Base-by-base conservation (phyloP, 2,113 vertebrate genomes). In the Anarhynchus alexandrinus region DNA sequence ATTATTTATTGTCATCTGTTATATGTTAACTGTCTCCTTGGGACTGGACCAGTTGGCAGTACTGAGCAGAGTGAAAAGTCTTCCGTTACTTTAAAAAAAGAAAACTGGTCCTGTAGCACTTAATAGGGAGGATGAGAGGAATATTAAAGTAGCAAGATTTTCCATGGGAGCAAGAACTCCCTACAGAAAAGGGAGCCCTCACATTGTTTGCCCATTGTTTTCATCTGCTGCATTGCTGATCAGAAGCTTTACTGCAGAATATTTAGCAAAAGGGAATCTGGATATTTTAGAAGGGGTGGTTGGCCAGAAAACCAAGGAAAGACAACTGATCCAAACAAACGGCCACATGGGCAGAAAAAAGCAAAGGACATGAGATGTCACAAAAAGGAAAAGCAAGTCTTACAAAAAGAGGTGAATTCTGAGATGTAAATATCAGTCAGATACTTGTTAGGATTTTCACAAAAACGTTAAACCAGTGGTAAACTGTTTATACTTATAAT, bases 1-100 rank as follows among this genome's bases (percentile, higher is more conserved):
- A 57, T 89, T 95, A 79, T 82, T 80, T 93, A 72, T 72, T 88
- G 59, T 86, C 72, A 83, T 80, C 71, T 83, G 62, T 74, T 90
- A 40, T 4, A 11, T 20, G 51, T 62, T 82, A 73, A 54, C 45
- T 36, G 1, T 55, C 67, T 88, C 55, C 32, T 85, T 90, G 67
- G 88, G 74, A 62, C 30, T 45, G 40, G 49, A 66, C 54, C 85
- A 82, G 40, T 77, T 83, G 67, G 79, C 70, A 69, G 20, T 40
- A 77, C 19, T 65, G 45, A 80, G n/a, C 43, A 54, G 71, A 59
- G 78, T 62, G 49, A 93, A 77, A 57, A 80, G 70, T 77, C 69
- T 67, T 81, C 42, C 32, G 29, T 42, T 51, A 26, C 2, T 1
- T 36, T 74, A 42, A 70, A 81, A 84, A 71, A 61, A 38, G 9